These are phyloP conservation scores for Oncorhynchus tshawytscha DNA, from an alignment of 2,113 vertebrate genomes.

Conservation along the genomic window DNA sequence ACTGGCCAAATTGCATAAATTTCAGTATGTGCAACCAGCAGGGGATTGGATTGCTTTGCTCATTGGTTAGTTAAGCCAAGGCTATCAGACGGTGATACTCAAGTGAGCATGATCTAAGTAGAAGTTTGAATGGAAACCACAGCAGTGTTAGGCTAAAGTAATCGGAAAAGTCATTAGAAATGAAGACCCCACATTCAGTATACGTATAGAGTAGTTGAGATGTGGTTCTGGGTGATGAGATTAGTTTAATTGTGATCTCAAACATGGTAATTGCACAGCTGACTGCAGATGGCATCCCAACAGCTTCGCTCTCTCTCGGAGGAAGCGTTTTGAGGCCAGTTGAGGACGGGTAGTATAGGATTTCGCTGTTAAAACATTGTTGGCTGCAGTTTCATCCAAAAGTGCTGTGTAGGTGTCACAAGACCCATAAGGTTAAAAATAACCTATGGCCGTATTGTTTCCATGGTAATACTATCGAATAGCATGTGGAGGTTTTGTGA, in stretches of 20 bases:
- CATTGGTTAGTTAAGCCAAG: too few relatives aligned
- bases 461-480: constrained; percentile 50
- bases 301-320: not conserved
- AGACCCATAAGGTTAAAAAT: constrained; percentile 35
- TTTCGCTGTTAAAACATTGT: not conserved
- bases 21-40: not conserved
- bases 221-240: too few relatives aligned
- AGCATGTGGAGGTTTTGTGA: constrained; percentile 18
- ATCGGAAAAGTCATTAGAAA: too few relatives aligned
- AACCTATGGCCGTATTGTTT: constrained; percentile 44
- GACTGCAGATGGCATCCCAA: not conserved
- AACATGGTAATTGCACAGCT: too few relatives aligned
- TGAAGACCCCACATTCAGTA: too few relatives aligned
- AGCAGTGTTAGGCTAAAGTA: too few relatives aligned
- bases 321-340: not conserved
- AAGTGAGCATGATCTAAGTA: too few relatives aligned
- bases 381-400: constrained; percentile 15
- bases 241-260: too few relatives aligned
- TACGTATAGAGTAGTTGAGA: too few relatives aligned
- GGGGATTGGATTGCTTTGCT: not conserved
- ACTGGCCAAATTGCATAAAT: not conserved
- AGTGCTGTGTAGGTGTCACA: constrained; percentile 34
- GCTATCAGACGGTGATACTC: too few relatives aligned
- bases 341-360: not conserved
- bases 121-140: too few relatives aligned